Base-by-base conservation (phyloP, 2,113 vertebrate species). In the Erinaceus europaeus region DNA sequence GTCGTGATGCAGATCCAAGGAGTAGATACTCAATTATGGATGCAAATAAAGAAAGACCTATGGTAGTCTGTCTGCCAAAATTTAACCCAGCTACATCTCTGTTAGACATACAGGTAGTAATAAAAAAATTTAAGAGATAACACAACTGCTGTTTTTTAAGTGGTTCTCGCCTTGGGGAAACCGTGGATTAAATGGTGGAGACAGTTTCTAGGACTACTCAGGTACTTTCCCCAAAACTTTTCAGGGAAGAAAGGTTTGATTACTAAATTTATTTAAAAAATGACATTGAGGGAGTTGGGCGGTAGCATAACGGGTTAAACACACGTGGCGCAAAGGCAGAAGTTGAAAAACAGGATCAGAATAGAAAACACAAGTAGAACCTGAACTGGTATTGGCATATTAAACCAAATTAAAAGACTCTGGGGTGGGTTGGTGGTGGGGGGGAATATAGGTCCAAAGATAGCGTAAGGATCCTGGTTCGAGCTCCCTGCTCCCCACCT, bases 111-210 rank as follows among this genome's bases (percentile, higher is more conserved):
- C 84, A 73, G 61, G 34, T 23, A 34, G 2, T 18, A 29, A 32
- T n/a, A 61, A 72, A 68, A 50, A 80, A 68, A 38, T 29, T 14
- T 62, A 91, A 89, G 69, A 64, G 25, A 67, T 57, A 79, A 23
- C 46, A 34, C 5, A 18, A 18, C 62, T 25, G 4, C 11, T 46
- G 55, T 25, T 3, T 72, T 80, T 80, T 71, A 67, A 74, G 29
- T 27, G 48, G 1, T 77, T 9, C 53, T 48, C 20, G 34, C 14
- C 55, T 1, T 12, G 68, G 9, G 10, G 4, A 61, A 38, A 9
- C 34, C 29, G 15, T 4, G 6, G 12, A 40, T 57, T 12, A 12
- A 1, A 2, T 15, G 27, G 20, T 0, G 0, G 46, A 21, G 11
- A 1, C 25, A 73, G 21, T 25, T 69, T 4, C 27, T n/a, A n/a